Evolutionary conservation across 1,140 invertebrate species (phyloP).

Genomic region (Drosophila gunungcola): DNA sequence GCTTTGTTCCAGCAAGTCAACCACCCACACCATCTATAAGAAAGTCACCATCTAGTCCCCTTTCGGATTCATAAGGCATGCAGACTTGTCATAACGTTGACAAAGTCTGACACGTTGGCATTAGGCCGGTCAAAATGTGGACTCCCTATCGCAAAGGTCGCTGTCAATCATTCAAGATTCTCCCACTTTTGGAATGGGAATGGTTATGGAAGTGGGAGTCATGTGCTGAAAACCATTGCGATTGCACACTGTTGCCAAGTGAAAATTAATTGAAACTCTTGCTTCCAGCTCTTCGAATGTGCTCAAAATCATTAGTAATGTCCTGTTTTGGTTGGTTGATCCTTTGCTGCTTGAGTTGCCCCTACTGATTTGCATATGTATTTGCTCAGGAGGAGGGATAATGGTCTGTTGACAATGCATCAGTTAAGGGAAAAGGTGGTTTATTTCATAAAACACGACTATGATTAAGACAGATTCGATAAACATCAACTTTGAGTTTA

Average conservation of each 20-base stretch:
- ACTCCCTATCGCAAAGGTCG: constrained; percentile 53
- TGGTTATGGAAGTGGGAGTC: neutral
- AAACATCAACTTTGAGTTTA: neutral
- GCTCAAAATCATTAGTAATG: constrained; percentile 16
- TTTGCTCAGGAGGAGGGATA: constrained; percentile 10
- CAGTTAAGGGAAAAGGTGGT: neutral
- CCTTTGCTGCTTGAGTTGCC: constrained; percentile 11
- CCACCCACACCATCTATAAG: neutral
- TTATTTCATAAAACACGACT: neutral
- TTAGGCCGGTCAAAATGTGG: constrained; percentile 55
- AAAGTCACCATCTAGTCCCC: neutral
- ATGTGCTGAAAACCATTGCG: neutral
- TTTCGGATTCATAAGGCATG: constrained; percentile 21
- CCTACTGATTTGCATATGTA: constrained; percentile 14
- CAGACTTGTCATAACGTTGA: constrained; percentile 74
- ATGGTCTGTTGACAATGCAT: constrained; percentile 18
- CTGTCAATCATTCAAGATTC: constrained; percentile 56
- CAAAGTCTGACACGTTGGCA: constrained; percentile 65
- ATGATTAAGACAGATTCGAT: constrained; percentile 4
- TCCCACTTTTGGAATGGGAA: neutral
- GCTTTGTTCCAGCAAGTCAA: constrained; percentile 39
- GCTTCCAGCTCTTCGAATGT: constrained; percentile 42
- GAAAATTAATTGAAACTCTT: constrained; percentile 68
- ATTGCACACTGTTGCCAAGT: constrained; percentile 54
- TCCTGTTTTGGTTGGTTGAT: constrained; percentile 1